A percentile compares a stretch with the other conserved stretches of the same genome.
phyloP scores from a whole-genome alignment of 2,113 vertebrate species.

The Pygoscelis adeliae region DNA sequence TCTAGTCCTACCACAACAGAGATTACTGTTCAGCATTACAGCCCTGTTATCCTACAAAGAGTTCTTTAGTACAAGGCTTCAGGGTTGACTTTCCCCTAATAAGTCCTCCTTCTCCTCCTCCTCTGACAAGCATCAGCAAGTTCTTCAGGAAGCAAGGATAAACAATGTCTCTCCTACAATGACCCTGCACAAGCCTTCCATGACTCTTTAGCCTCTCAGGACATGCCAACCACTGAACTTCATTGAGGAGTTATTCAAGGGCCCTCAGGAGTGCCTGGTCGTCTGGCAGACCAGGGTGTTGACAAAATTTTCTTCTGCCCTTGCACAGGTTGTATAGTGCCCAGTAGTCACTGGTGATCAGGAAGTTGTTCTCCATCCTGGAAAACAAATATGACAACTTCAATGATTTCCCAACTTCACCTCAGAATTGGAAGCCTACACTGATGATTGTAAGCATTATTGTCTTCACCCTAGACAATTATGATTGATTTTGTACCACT shows the following conservation, averaged over 20 bases:
- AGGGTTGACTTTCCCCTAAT: background rate
- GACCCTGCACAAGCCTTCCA: background rate
- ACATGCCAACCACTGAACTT: background rate
- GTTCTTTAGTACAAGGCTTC: background rate
- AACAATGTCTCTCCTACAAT: background rate
- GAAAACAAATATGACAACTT: background rate
- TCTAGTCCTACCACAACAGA: background rate
- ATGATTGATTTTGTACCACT: background rate
- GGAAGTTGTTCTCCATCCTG: background rate
- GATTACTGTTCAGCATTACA: background rate
- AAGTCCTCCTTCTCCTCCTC: background rate
- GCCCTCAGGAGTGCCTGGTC: background rate
- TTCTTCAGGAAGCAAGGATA: background rate
- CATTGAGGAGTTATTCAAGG: background rate
- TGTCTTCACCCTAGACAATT: background rate
- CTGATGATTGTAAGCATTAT: background rate
- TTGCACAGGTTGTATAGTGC: background rate
- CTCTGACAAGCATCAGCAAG: background rate
- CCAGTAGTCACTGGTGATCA: background rate
- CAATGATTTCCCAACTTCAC: background rate
- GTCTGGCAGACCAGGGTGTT: background rate
- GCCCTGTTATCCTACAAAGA: background rate
- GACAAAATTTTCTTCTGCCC: background rate
- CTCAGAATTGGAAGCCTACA: background rate
- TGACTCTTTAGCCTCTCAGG: background rate